Evolutionary conservation across 2,113 vertebrate genomes (phyloP).

Genomic region (Riparia riparia): DNA sequence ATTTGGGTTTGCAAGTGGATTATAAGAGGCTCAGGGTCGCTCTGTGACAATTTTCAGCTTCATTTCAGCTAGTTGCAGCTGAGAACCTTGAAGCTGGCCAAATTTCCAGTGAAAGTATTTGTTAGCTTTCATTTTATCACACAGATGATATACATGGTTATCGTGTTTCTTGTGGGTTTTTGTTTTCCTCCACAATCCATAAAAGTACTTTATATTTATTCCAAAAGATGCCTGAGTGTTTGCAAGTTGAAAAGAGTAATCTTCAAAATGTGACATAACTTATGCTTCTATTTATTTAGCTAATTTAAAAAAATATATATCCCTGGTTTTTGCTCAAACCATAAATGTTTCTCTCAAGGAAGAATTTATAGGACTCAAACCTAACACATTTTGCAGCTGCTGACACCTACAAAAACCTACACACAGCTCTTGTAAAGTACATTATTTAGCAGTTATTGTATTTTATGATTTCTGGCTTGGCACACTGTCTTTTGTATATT

Average conservation of each 20-base stretch:
- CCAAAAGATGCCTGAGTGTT: background rate
- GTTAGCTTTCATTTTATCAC: background rate
- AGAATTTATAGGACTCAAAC: background rate
- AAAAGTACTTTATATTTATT: conserved; percentile 19
- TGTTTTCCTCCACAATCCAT: background rate
- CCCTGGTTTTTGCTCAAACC: background rate
- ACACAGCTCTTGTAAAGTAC: background rate
- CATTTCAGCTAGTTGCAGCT: background rate
- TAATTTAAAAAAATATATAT: background rate
- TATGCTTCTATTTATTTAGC: background rate
- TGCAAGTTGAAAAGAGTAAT: background rate
- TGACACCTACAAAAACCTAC: conserved; percentile 11
- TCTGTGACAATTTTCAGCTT: background rate
- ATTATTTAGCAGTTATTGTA: background rate
- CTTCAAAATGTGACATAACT: background rate
- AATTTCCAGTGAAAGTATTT: background rate
- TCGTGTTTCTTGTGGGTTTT: conserved; percentile 3
- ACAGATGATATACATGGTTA: background rate
- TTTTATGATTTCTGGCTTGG: background rate
- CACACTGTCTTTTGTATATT: background rate
- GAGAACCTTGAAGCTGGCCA: background rate
- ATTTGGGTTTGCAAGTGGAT: background rate
- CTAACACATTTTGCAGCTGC: background rate
- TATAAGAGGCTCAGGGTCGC: background rate
- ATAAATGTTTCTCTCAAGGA: background rate